Evolutionary conservation across 2,113 vertebrate species (phyloP).

Genomic region (Mus musculus): DNA sequence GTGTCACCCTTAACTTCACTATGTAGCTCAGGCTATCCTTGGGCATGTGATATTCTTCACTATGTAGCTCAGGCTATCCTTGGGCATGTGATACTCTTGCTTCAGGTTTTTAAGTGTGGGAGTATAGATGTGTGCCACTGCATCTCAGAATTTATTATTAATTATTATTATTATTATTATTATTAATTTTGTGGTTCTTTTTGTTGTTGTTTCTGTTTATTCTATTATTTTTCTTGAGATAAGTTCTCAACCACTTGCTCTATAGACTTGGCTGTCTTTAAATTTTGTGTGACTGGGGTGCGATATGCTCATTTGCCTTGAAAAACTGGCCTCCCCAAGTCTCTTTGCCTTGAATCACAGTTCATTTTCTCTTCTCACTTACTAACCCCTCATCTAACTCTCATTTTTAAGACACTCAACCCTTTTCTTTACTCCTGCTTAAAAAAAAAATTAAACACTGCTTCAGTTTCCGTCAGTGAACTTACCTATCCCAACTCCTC

Average conservation of each 20-base stretch:
- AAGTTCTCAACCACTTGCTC: not conserved
- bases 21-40: not conserved
- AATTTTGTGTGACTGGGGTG: not conserved
- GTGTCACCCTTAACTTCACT: not conserved
- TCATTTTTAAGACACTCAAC: not conserved
- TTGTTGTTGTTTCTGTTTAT: not conserved
- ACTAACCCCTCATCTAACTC: not conserved
- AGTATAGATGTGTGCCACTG: not conserved
- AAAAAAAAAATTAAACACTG: not conserved
- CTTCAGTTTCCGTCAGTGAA: not conserved
- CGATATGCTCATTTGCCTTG: not conserved
- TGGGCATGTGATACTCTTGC: not conserved
- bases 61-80: not conserved
- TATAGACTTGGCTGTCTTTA: not conserved
- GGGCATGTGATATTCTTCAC: not conserved
- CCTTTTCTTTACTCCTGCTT: not conserved
- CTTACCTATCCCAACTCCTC: not conserved
- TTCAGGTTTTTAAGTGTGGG: not conserved
- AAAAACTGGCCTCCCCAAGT: not conserved
- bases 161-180: not conserved
- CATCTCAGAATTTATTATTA: not conserved
- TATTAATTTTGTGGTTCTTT: not conserved
- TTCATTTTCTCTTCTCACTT: not conserved
- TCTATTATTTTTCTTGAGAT: not conserved
- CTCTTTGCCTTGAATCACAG: too few species aligned